phyloP scores from a whole-genome alignment of 2,888 invertebrate genomes.

The Ametastegia equiseti region DNA sequence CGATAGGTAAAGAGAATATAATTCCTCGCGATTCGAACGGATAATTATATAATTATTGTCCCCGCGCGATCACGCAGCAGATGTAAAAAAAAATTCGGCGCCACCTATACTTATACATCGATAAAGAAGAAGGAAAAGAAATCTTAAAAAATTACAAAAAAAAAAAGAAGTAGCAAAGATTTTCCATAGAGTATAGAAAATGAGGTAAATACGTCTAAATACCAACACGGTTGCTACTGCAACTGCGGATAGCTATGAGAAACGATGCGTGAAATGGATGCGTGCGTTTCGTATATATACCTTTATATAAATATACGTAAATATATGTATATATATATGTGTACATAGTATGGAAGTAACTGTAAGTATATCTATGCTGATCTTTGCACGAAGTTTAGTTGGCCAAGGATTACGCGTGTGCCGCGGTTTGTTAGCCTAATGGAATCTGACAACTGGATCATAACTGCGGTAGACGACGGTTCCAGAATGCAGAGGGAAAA shows the following conservation, averaged over 20 bases:
- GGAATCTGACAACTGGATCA: constrained; percentile 56
- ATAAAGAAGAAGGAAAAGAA: too few relatives aligned
- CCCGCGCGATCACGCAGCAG: not conserved
- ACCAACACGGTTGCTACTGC: not conserved
- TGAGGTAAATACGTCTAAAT: not conserved
- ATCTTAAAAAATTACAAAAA: too few relatives aligned
- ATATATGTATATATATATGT: not conserved
- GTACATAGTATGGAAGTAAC: not conserved
- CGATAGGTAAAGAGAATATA: too few relatives aligned
- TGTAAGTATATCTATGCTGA: not conserved
- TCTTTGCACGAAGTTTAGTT: not conserved
- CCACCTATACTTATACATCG: too few relatives aligned
- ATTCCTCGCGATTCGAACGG: not conserved
- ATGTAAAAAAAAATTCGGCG: not conserved
- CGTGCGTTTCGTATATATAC: constrained; percentile 13
- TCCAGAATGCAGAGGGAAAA: too few relatives aligned
- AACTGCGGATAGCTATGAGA: not conserved
- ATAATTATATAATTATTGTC: not conserved
- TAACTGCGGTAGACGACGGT: too few relatives aligned
- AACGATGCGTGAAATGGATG: constrained; percentile 44
- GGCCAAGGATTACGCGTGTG: constrained; percentile 25
- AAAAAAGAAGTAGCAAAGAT: not conserved
- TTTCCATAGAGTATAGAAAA: not conserved
- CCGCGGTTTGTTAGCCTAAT: constrained; percentile 59
- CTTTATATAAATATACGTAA: not conserved